phyloP scores from a whole-genome alignment of 2,888 invertebrate species.

The Amblyteles armatorius region DNA sequence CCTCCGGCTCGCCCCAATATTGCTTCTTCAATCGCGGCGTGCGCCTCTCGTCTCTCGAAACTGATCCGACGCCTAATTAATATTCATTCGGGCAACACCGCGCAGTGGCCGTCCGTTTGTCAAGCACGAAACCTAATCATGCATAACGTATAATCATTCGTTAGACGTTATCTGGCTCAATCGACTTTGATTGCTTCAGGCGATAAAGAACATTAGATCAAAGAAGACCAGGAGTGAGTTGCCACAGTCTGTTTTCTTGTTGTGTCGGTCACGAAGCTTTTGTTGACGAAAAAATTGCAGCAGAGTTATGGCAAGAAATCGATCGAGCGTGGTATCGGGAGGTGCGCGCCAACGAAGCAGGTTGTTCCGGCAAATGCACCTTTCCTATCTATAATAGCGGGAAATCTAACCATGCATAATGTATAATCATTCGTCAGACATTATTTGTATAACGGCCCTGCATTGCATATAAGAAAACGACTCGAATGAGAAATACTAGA shows the following conservation, averaged over 20 bases:
- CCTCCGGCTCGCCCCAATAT: slow-evolving; percentile 8
- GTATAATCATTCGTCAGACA: slow-evolving; percentile 14
- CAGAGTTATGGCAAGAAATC: slow-evolving; percentile 33
- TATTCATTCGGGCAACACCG: slow-evolving; percentile 40
- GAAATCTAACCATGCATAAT: no score
- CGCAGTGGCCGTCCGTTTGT: slow-evolving; percentile 13
- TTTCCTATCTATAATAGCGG: slow-evolving; percentile 15
- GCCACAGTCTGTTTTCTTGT: background rate
- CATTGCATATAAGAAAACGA: no score
- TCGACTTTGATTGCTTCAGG: slow-evolving; percentile 29
- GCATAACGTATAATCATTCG: slow-evolving; percentile 8
- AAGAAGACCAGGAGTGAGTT: background rate
- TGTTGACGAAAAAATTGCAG: slow-evolving; percentile 22
- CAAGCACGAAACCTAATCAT: slow-evolving; percentile 27
- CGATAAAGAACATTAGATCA: slow-evolving; percentile 44
- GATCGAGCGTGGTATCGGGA: slow-evolving; percentile 31
- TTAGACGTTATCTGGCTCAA: background rate
- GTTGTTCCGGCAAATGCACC: slow-evolving; percentile 34
- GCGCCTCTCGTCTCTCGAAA: slow-evolving; percentile 17
- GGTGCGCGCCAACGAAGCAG: background rate
- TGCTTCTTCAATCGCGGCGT: slow-evolving; percentile 32
- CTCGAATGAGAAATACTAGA: no score
- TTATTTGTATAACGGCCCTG: background rate
- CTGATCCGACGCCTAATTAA: slow-evolving; percentile 43
- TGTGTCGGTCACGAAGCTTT: background rate